These are phyloP conservation scores for Gymnocheta viridis DNA, from an alignment of 2,888 invertebrate genomes.

Conservation along the genomic window DNA sequence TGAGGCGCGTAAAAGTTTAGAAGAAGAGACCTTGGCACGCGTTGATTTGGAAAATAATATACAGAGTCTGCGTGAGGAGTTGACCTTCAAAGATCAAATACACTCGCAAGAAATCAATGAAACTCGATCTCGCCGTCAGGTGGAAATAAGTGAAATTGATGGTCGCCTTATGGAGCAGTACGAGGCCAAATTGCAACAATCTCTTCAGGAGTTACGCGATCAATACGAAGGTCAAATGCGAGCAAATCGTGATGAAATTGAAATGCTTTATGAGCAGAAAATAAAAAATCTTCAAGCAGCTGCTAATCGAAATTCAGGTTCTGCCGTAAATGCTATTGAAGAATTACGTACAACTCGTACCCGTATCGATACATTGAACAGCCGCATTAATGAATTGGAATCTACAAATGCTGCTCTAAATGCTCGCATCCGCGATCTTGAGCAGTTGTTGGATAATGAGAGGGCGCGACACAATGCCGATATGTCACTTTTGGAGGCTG, in stretches of 20 bases:
- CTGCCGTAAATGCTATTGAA: constrained; percentile 89
- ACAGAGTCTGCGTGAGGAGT: constrained; percentile 94
- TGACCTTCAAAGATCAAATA: constrained; percentile 93
- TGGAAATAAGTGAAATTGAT: constrained; percentile 97
- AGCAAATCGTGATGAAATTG: constrained; percentile 94
- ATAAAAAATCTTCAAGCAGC: constrained; percentile 90
- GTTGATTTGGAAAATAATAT: constrained; percentile 96
- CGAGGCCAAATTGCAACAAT: constrained; percentile 94
- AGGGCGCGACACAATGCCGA: constrained; percentile 90
- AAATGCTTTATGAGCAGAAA: constrained; percentile 85
- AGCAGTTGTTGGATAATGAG: constrained; percentile 90
- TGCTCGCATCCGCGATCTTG: constrained; percentile 90
- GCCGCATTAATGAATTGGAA: constrained; percentile 89
- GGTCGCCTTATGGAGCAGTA: constrained; percentile 95
- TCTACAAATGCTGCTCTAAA: constrained; percentile 85
- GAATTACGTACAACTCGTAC: constrained; percentile 90
- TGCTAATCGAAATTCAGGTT: constrained; percentile 87
- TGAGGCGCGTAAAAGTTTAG: constrained; percentile 92
- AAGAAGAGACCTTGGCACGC: constrained; percentile 95
- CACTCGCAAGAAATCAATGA: constrained; percentile 94
- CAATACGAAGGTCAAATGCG: constrained; percentile 96
- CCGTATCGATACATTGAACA: constrained; percentile 89
- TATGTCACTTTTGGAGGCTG: constrained; percentile 88
- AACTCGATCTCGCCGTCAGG: constrained; percentile 91
- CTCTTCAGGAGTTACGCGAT: constrained; percentile 93